These are phyloP conservation scores for Paracentrotus lividus DNA, from an alignment of 53 echinoderm and acorn worm species.

Conservation along the genomic window DNA sequence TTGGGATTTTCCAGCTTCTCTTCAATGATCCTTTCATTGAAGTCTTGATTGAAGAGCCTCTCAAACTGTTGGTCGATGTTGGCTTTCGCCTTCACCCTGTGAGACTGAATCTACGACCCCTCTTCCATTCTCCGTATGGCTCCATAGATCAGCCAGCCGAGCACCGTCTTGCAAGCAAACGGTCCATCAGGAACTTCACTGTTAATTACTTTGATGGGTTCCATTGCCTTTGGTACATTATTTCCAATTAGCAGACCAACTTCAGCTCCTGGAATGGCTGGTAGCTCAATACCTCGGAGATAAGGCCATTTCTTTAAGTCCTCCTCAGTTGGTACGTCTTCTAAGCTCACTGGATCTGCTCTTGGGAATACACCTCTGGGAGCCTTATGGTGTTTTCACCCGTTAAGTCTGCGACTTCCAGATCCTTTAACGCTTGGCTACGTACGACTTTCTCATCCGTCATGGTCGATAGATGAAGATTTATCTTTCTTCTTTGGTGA, in stretches of 20 bases:
- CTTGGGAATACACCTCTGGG: conserved; percentile 56
- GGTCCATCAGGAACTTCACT: conserved; percentile 68
- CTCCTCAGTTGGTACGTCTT: conserved; percentile 34
- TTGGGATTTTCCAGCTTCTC: conserved; percentile 69
- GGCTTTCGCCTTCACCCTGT: too few relatives aligned
- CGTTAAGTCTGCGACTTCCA: conserved; percentile 22
- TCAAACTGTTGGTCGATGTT: too few relatives aligned
- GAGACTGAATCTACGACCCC: too few relatives aligned
- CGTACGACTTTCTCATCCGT: not conserved
- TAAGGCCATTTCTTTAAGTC: conserved; percentile 59
- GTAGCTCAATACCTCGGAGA: conserved; percentile 35
- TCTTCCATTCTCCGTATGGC: not conserved
- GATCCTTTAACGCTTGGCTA: conserved; percentile 25
- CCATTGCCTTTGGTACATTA: conserved; percentile 60
- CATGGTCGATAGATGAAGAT: conserved; percentile 64
- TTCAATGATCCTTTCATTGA: conserved; percentile 70
- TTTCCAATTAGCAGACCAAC: conserved; percentile 67
- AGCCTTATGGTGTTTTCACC: conserved; percentile 45
- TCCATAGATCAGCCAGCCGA: conserved; percentile 79
- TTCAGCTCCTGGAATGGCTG: not conserved
- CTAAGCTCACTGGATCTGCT: conserved; percentile 60
- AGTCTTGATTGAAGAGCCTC: conserved; percentile 41
- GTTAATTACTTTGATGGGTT: conserved; percentile 60
- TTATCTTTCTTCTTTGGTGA: conserved; percentile 13
- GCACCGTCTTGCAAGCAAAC: conserved; percentile 68